A percentile compares a stretch with the other conserved stretches of the same genome.
Evolutionary conservation across 2,113 vertebrate genomes (phyloP).

Genomic region (Struthio camelus): DNA sequence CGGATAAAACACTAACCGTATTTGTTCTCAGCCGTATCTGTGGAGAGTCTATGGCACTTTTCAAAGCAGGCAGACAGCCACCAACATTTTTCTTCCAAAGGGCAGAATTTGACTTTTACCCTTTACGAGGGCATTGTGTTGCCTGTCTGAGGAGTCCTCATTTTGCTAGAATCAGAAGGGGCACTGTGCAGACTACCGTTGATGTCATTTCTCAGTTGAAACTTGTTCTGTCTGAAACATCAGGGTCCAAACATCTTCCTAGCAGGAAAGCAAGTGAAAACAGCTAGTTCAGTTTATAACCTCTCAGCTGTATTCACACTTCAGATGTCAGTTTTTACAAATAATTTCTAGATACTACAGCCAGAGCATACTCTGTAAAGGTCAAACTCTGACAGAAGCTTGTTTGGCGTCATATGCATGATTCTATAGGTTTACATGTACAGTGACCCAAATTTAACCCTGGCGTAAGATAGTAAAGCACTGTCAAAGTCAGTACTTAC

Average conservation of each 20-base stretch:
- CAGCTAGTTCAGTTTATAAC: background rate
- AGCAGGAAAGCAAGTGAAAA: background rate
- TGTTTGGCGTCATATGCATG: background rate
- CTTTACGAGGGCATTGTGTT: conserved; percentile 24
- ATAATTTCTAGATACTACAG: background rate
- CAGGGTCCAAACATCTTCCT: background rate
- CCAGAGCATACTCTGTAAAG: background rate
- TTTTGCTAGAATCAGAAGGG: conserved; percentile 9
- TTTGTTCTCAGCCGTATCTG: background rate
- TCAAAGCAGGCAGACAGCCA: conserved; percentile 14
- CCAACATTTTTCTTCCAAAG: conserved; percentile 48
- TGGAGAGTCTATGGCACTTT: background rate
- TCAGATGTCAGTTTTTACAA: conserved; percentile 29
- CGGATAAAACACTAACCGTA: background rate
- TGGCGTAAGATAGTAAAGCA: background rate
- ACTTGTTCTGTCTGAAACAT: conserved; percentile 17
- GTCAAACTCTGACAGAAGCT: background rate
- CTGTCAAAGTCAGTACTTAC: conserved; percentile 8
- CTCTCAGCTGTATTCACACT: background rate
- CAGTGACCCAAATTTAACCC: conserved; percentile 27
- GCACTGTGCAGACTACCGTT: background rate
- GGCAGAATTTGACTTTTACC: conserved; percentile 61
- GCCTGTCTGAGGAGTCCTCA: conserved; percentile 7
- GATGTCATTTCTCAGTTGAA: conserved; percentile 30
- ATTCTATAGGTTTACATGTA: background rate